phyloP scores from a whole-genome alignment of 64 coral and sea anemone genomes.

The Montipora efflorescens region DNA sequence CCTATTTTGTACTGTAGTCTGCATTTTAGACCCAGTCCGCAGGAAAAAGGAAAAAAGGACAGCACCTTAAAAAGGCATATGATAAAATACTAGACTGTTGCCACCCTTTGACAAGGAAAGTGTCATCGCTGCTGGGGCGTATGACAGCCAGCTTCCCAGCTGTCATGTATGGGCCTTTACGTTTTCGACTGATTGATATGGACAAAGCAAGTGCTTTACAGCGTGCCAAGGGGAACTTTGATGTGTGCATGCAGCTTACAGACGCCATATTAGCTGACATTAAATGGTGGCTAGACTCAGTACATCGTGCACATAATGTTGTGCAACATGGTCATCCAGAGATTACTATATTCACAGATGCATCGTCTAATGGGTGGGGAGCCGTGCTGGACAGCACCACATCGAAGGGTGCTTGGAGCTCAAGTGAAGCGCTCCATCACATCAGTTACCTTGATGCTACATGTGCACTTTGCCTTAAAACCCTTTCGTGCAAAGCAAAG shows the following conservation, averaged over 20 bases:
- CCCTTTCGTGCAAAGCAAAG: neutral
- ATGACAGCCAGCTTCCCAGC: neutral
- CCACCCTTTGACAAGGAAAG: neutral
- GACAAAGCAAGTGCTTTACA: neutral
- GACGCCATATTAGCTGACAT: neutral
- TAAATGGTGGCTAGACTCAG: constrained; percentile 50
- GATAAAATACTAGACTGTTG: neutral
- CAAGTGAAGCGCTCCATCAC: neutral
- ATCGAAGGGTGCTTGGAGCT: constrained; percentile 22
- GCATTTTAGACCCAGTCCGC: no score
- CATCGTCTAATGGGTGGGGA: constrained; percentile 54
- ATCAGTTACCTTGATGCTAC: neutral
- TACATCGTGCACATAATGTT: constrained; percentile 8
- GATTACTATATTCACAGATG: constrained; percentile 43
- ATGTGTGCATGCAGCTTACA: constrained; percentile 19
- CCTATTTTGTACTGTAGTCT: no score
- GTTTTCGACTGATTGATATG: neutral
- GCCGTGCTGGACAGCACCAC: neutral
- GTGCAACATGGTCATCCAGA: constrained; percentile 9
- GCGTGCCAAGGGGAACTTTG: constrained; percentile 59
- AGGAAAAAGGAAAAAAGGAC: no score
- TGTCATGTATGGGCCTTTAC: neutral
- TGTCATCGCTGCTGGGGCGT: neutral
- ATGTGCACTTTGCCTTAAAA: neutral
- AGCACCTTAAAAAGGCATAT: no score